Evolutionary conservation across 2,888 invertebrate species (phyloP), one percentile per base, ranked within the genome.

Genomic region (Athalia cordata): DNA sequence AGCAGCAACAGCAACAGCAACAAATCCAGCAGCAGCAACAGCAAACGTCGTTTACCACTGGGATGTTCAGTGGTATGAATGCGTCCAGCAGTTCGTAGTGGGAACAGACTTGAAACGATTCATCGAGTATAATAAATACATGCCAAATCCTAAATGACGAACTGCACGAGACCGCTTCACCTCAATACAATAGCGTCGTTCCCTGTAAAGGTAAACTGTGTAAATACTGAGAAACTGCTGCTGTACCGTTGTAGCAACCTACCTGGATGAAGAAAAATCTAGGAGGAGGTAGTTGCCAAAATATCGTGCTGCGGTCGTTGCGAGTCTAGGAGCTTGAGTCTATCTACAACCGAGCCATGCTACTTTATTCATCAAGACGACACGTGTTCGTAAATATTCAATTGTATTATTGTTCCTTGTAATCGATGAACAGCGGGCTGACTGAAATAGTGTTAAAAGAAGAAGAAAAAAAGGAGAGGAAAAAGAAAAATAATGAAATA

Each of bases 71-170:
- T 86, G 93, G 93, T 86, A 92, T 94, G 92, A 93, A 93, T 89
- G 93, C 93, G 80, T 93, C 93, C 80, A 93, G 93, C 89, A 94
- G 94, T 87, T 94, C 94, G 92, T 94, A 93, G 93, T 93, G 92
- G 90, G 91, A 91, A 89, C 82, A 84, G 82, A 83, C 80, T 83
- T 80, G 61, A 82, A 81, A 70, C 79, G 79, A 84, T 79, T 86
- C 84, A 85, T 84, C 85, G 82, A 83, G 86, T 85, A 85, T 85
- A 59, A 85, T 84, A 83, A 82, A 86, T 86, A 85, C 87, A 89
- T 88, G 89, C 89, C 89, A 89, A 89, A 89, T 87, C 86, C 84
- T 88, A 86, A 87, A 84, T 85, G 86, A 84, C 85, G 85, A 86
- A 84, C 82, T 86, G 85, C 87, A 84, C 85, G 86, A 79, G 49